Base-by-base conservation (phyloP, 1,140 invertebrate genomes). In the Sweltsa coloradensis region DNA sequence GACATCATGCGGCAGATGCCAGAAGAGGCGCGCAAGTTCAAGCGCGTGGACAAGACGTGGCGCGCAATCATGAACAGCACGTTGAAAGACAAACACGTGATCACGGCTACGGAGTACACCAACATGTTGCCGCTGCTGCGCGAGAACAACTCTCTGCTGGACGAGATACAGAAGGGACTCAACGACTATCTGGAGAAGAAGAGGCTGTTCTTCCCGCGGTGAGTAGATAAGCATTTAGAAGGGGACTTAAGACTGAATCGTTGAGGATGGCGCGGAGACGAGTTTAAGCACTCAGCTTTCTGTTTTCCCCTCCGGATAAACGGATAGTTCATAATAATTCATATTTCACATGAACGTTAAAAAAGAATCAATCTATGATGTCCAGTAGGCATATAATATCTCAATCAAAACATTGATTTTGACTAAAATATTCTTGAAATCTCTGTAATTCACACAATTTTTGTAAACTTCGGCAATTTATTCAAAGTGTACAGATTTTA, bases 1-100 rank as follows among this genome's bases (percentile, higher is more conserved):
- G 95, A 98, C 65, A 97, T 98, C 41, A 91, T 93, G 81, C 78
- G 92, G 5, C 94, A 98, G 67, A 97, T 98, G 94, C 93, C 94
- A 0, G 80, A 81, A 0, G 94, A 97, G 60, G 88, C 90, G 0
- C 76, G 87, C 16, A 85, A 89, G 60, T 94, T 94, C 58, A 75
- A 75, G 31, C 70, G 75, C 25, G 84, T 86, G 18, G 79, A 83
- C 56, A 65, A 71, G 53, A 79, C 74, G 34, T 97, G 93, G 93
- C 72, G 83, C 3, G 70, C 74, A n/a, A 81, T 97, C n/a, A 94
- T 94, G 83, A 62, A 66, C 0, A 75, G 78, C 53, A 85, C 79
- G 1, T 62, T 66, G 9, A 70, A 74, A 53, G 72, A 85, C 62
- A 72, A 74, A 0, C 74, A 79, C 55, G 91, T 95, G 7, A 65